Percentiles rank a stretch among this genome's conserved stretches.
These are phyloP conservation scores for Myrmecophaga tridactyla DNA, from an alignment of 2,113 vertebrate genomes.

Conservation along the genomic window DNA sequence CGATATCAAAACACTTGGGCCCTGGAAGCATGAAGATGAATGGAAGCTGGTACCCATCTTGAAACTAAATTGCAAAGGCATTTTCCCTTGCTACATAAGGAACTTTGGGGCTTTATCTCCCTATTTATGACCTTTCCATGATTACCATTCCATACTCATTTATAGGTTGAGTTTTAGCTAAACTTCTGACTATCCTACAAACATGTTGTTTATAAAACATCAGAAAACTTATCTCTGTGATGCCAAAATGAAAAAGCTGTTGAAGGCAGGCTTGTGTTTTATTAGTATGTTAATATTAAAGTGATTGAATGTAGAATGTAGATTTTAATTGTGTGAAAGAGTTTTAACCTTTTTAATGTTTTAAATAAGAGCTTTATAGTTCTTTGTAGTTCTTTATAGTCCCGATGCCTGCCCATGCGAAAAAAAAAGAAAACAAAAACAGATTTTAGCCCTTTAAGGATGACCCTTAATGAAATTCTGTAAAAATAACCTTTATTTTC, in stretches of 20 bases:
- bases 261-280: background rate
- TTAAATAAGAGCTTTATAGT: conserved; percentile 46
- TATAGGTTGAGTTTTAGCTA: conserved; percentile 33
- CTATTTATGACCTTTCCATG: background rate
- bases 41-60: background rate
- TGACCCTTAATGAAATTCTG: conserved; percentile 57
- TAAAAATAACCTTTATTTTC: conserved; percentile 56
- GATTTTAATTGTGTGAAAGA: conserved; percentile 27
- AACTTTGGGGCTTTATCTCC: background rate
- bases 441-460: conserved; percentile 66
- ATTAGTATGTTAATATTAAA: background rate
- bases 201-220: background rate
- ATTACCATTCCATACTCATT: background rate
- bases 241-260: background rate
- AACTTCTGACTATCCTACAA: conserved; percentile 1
- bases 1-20: background rate
- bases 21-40: background rate
- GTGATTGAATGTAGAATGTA: too few species aligned
- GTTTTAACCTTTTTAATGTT: conserved; percentile 32
- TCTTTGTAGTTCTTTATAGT: background rate
- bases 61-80: background rate
- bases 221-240: conserved; percentile 12
- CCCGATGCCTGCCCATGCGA: too few species aligned
- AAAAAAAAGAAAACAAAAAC: too few species aligned
- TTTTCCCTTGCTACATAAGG: background rate